Evolutionary conservation across 1,140 invertebrate genomes (phyloP), one percentile per base, ranked within the genome.

Genomic region (Cotesia vestalis): DNA sequence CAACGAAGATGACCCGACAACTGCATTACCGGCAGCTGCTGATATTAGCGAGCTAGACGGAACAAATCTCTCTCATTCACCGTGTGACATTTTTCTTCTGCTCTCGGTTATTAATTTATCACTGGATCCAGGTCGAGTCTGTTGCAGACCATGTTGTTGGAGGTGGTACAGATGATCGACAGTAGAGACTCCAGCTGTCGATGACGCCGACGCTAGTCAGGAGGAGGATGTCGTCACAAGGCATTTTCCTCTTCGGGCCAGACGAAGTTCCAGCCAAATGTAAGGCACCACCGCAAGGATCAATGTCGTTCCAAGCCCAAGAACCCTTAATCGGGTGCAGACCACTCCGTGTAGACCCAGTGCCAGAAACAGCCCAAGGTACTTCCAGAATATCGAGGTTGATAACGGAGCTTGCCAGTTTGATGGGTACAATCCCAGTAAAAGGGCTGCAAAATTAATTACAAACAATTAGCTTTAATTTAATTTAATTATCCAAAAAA

Each of bases 391-490:
- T 12, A 87, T 81, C 20, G 86, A 87, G 3, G 85, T 86, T 8
- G 87, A 84, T 59, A 89, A 66, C 4, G 87, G 86, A 6, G 82
- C 86, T 69, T 88, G 85, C 87, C 87, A 89, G 4, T 79, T 77
- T 53, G 83, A 84, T 3, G 85, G 85, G 72, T 88, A 85, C 17
- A 88, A 73, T 4, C 83, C 82, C 36, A 88, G 73, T 53, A 88
- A 66, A 40, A 88, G 71, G 35, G 86, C 88, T 89, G 78, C 4
- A 20, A 81, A 80, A 63, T 36, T 60, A 17, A 17, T 17, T 1
- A 17, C 17, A 17, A 17, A 17, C 17, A 17, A 17, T 17, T 17
- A 17, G 1, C 68, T 68, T 63, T 17, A 71, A 46, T 40, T 40
- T 46, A 69, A 14, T n/a, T n/a, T 69, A 9, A 46, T 69, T 60